Conservation (phyloP, 2,888 invertebrate genomes). For the Lasioglossum vierecki region DNA sequence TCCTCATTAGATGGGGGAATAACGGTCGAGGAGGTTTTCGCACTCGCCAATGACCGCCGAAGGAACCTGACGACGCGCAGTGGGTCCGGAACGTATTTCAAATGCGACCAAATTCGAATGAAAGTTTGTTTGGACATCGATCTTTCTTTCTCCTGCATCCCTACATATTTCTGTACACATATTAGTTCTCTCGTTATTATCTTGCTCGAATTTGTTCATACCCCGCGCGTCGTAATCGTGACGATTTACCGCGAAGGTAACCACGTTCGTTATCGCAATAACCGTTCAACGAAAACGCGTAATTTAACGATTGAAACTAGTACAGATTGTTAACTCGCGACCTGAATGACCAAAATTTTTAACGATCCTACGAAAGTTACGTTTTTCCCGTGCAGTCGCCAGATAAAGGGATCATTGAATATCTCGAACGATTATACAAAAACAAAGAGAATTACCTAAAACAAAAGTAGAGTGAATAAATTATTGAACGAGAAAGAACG, state of each 20-base stretch:
- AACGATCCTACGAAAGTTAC: neutral
- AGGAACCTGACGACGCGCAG: constrained; percentile 22
- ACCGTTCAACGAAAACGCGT: neutral
- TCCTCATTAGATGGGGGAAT: constrained; percentile 57
- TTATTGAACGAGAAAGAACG: neutral
- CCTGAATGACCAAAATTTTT: neutral
- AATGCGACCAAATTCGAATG: neutral
- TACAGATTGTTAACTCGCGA: neutral
- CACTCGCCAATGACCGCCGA: constrained; percentile 37
- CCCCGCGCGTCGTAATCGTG: neutral
- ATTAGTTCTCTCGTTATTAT: too few relatives aligned
- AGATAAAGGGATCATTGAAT: too few relatives aligned
- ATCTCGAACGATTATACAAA: too few relatives aligned
- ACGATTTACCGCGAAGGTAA: neutral
- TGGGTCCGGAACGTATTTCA: neutral
- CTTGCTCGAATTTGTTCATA: neutral
- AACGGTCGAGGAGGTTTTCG: constrained; percentile 59
- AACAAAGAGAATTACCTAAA: too few relatives aligned
- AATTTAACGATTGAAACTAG: neutral
- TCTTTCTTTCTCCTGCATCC: too few relatives aligned
- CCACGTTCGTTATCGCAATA: neutral
- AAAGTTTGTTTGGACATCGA: neutral
- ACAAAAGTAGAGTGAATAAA: neutral
- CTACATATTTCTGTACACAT: too few relatives aligned
- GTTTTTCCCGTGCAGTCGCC: neutral